Base-by-base conservation (phyloP, 2,113 vertebrate species). In the Barnardius zonarius region DNA sequence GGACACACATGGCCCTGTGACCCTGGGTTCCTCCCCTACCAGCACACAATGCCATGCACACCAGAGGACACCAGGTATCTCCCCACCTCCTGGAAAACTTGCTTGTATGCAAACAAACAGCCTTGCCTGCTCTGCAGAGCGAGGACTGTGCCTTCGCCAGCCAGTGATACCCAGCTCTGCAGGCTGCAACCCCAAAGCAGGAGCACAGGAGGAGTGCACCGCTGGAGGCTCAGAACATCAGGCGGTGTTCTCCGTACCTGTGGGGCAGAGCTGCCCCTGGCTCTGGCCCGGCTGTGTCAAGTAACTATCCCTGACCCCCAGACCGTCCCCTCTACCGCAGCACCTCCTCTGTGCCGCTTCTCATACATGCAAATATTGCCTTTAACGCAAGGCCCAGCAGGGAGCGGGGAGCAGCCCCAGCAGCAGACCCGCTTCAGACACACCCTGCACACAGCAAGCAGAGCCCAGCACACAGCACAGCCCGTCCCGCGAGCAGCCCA, bases 401-500 rank as follows among this genome's bases (percentile, higher is more conserved):
- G 86, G 78, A n/a, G 83, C 2, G 0, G 91, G 86, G 78, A 72
- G 66, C 73, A 37, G 48, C 5, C 84, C 24, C 92, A 95, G 94
- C 93, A 89, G 81, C 74, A 79, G 84, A 43, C 13, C 24, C 5
- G 2, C 51, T 86, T 43, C 25, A 4, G 57, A 55, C 73, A 88
- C 91, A 79, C 80, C 73, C 86, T 64, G 7, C 64, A 83, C 76
- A 74, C 41, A 84, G 13, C 2, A 4, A 79, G 79, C 59, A 37
- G 25, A 64, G 57, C 33, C 57, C 33, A 59, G 57, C 1, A 0
- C 46, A 41, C 30, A 74, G 70, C 28, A 6, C 72, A 52, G 67
- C 48, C 28, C 9, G 1, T 39, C 24, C 49, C 4, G 1, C 0
- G 0, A 43, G 39, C 67, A 61, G 43, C 17, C 57, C 3, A 18